A percentile compares a stretch with the other conserved stretches of the same genome.
These are phyloP conservation scores for Steatornis caripensis DNA, from an alignment of 2,113 vertebrate species.

Conservation along the genomic window DNA sequence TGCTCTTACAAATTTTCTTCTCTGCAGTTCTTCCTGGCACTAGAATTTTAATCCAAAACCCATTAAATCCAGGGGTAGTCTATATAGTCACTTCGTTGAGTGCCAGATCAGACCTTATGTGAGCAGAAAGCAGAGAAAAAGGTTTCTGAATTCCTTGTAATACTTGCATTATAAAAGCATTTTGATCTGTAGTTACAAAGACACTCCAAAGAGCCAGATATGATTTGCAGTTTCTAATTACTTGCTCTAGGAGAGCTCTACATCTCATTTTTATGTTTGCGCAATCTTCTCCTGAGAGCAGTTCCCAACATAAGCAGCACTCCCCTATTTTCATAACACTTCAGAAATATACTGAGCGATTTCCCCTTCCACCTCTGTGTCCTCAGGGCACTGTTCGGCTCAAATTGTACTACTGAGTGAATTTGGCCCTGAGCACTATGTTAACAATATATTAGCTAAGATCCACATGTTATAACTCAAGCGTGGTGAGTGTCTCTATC, in stretches of 20 bases:
- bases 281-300: background rate
- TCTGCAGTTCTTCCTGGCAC: background rate
- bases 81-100: background rate
- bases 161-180: background rate
- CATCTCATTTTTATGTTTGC: background rate
- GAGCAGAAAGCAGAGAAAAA: background rate
- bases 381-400: background rate
- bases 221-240: conserved; percentile 56
- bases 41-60: background rate
- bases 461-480: conserved; percentile 8
- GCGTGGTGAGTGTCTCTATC: background rate
- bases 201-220: background rate
- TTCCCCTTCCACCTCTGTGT: conserved; percentile 1
- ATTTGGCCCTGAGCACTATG: background rate
- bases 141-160: background rate
- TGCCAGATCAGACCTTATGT: background rate
- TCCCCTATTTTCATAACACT: background rate
- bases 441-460: conserved; percentile 7
- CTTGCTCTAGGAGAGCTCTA: background rate
- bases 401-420: background rate
- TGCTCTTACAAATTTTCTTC: background rate
- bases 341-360: background rate
- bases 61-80: background rate
- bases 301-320: background rate
- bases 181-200: background rate